Percentiles rank a stretch among this genome's conserved stretches.
Evolutionary conservation across 2,797 vertebrate genomes (phyloP).

Genomic region (Microchirus variegatus): DNA sequence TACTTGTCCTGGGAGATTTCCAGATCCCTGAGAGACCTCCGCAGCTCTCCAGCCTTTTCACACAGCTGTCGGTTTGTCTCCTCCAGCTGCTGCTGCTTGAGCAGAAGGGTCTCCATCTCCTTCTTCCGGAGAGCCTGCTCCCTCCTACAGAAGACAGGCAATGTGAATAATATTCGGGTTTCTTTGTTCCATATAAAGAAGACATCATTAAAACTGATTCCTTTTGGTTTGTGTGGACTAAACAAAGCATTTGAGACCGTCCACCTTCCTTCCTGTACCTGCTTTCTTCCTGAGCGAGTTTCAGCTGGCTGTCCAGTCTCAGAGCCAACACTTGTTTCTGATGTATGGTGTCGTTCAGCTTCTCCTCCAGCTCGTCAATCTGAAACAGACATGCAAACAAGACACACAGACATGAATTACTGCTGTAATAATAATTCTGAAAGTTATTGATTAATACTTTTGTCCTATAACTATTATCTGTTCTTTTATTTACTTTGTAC

Average conservation of each 20-base stretch:
- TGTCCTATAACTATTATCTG: too few species aligned
- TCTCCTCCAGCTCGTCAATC: conserved; percentile 95
- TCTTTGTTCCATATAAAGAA: too few species aligned
- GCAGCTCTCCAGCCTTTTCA: conserved; percentile 90
- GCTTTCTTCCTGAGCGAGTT: conserved; percentile 92
- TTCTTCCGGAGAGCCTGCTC: conserved; percentile 92
- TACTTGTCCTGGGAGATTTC: conserved; percentile 90
- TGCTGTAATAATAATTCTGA: too few species aligned
- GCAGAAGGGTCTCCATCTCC: conserved; percentile 93
- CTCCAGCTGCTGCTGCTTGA: conserved; percentile 94
- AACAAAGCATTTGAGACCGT: too few species aligned
- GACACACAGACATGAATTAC: background rate
- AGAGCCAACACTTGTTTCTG: conserved; percentile 92
- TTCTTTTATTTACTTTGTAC: too few species aligned
- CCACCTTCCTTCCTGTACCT: conserved; percentile 76
- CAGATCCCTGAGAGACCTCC: conserved; percentile 87
- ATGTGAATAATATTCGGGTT: too few species aligned
- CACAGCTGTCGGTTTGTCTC: conserved; percentile 90
- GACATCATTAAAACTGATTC: too few species aligned
- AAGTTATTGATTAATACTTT: too few species aligned
- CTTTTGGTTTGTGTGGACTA: too few species aligned
- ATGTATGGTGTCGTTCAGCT: conserved; percentile 91
- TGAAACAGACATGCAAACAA: conserved; percentile 32
- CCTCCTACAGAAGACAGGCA: conserved; percentile 79
- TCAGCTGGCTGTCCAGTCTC: conserved; percentile 91